Conservation (phyloP, 2,113 vertebrate genomes). For the Strix uralensis region DNA sequence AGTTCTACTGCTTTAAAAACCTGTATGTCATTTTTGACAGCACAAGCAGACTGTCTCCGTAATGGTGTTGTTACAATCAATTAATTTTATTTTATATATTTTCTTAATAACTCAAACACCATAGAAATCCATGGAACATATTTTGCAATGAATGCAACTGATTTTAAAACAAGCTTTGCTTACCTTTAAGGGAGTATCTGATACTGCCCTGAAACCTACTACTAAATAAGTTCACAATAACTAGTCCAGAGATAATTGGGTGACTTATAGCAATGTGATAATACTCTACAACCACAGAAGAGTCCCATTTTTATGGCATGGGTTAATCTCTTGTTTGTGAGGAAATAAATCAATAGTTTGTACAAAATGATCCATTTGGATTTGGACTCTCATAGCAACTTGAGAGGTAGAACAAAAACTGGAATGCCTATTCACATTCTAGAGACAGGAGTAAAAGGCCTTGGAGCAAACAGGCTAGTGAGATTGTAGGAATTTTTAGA, state of each 20-base stretch:
- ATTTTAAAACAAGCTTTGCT: not conserved
- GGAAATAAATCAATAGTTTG: not conserved
- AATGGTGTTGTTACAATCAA: not conserved
- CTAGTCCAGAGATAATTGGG: not conserved
- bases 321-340: not conserved
- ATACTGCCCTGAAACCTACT: not conserved
- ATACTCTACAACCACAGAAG: not conserved
- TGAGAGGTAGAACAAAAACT: not conserved
- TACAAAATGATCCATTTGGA: not conserved
- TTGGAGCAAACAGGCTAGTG: not conserved
- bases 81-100: not conserved
- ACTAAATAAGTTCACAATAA: not conserved
- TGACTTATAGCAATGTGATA: not conserved
- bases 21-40: not conserved
- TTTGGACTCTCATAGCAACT: not conserved
- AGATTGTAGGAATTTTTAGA: not conserved
- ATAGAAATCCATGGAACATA: not conserved
- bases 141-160: not conserved
- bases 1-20: not conserved
- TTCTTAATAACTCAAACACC: not conserved
- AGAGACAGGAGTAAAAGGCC: not conserved
- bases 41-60: not conserved
- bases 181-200: not conserved
- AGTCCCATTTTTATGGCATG: not conserved
- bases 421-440: not conserved